Evolutionary conservation across 2,113 vertebrate species (phyloP), one percentile per base, ranked within the genome.

Genomic region (Semnornis frantzii): DNA sequence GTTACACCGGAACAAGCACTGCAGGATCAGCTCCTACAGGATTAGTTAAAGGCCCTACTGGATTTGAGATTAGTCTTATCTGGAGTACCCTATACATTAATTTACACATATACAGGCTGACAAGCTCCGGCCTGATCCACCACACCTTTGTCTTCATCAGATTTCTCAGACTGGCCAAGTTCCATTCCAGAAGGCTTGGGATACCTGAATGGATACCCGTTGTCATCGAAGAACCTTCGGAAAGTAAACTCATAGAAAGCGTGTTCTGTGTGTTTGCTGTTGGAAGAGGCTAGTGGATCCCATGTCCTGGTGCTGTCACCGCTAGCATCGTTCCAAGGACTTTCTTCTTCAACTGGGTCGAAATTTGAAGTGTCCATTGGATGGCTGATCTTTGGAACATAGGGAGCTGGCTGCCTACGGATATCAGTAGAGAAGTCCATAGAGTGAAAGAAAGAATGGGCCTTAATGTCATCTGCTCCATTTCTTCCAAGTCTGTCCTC

Each of bases 321-420:
- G 0, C 99, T 99, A 34, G 94, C 65, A 73, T 98, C 98, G 0
- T 98, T 98, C 98, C 98, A 99, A 4, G 98, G 98, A 58, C 98
- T 97, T 66, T 99, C 99, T 85, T 99, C 99, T 81, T 99, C 99
- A 63, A 99, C 98, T 0, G 99, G 99, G 96, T 99, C 99, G 60
- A 99, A 99, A 97, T 99, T 99, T n/a, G 99, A 99, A 24, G 99
- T 99, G 97, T 99, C 99, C 98, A 99, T 99, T 12, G 99, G 99
- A 96, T 99, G 99, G 93, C 98, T 98, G 87, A 99, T 99, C 95
- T 99, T 99, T 91, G 99, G 99, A 70, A 99, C 97, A 44, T 99
- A 99, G 24, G 99, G 99, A 30, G 99, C 99, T 3, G 98, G 98
- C 94, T 99, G 99, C 95, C 98, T 98, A 39, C 99, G 98, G 92